phyloP scores from a whole-genome alignment of 2,113 vertebrate genomes.

The Nannobrachium achirus region DNA sequence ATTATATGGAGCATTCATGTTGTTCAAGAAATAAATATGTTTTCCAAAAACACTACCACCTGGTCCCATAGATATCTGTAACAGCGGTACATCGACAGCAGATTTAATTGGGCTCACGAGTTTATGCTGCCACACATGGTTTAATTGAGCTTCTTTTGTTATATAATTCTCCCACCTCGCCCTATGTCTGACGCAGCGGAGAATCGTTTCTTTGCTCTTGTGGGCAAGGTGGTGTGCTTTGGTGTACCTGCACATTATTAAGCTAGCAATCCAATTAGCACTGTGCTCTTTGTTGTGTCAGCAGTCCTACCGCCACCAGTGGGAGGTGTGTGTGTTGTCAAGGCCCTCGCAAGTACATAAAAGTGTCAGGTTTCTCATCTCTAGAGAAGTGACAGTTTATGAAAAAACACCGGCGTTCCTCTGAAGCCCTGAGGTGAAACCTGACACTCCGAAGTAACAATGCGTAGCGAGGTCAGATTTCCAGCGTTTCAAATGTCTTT shows the following conservation, averaged over 20 bases:
- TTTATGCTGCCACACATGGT: neutral
- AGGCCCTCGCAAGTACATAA: slow-evolving; percentile 50
- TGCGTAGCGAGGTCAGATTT: slow-evolving; percentile 26
- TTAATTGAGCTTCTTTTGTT: neutral
- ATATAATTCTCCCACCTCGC: neutral
- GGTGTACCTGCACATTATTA: slow-evolving; percentile 30
- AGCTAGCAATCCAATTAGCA: slow-evolving; percentile 56
- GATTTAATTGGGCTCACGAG: neutral
- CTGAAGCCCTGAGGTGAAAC: slow-evolving; percentile 31
- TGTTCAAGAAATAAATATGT: slow-evolving; percentile 94
- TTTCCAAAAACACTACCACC: slow-evolving; percentile 77
- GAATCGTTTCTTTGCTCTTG: slow-evolving; percentile 7
- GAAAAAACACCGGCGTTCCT: slow-evolving; percentile 13
- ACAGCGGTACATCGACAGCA: neutral
- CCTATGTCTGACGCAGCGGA: neutral
- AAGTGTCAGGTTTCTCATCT: slow-evolving; percentile 48
- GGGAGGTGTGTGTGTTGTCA: slow-evolving; percentile 51
- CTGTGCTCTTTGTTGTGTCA: slow-evolving; percentile 25
- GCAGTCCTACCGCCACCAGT: slow-evolving; percentile 19
- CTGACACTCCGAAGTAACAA: slow-evolving; percentile 1
- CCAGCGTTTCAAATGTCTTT: slow-evolving; percentile 13
- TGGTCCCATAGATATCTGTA: no score
- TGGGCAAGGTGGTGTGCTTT: slow-evolving; percentile 20
- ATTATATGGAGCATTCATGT: slow-evolving; percentile 85
- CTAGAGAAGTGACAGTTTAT: slow-evolving; percentile 15